Evolutionary conservation across 2,797 vertebrate genomes (phyloP), one percentile per base, ranked within the genome.

Genomic region (Chrysolophus pictus): DNA sequence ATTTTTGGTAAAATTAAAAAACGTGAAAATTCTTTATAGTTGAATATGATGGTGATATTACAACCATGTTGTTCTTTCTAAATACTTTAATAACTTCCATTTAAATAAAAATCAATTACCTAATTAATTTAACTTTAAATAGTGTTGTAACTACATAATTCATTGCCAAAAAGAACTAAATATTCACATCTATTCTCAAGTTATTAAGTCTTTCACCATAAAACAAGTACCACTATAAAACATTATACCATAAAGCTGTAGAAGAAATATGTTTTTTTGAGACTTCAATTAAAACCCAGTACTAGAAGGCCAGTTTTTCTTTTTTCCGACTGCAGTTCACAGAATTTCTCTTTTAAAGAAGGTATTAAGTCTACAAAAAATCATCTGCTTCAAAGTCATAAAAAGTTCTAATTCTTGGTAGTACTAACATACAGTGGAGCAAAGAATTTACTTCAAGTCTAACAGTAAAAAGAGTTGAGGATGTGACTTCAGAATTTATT

Each of bases 21-120:
- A 28, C 29, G 28, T 23, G 10, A 18, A 78, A 92, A 79, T 70
- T 10, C 23, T 68, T 33, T 55, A 33, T 35, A 46, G 49, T 55
- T 29, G 47, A n/a, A 5, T 65, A 37, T 24, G 35, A 42, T n/a
- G 42, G 26, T 26, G 23, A 49, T 70, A 59, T 71, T 91, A 79
- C 5, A 89, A 47, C 14, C 10, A 6, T 65, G 9, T 46, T 81
- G 24, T 26, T 86, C 44, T 90, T 90, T 80, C 41, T 84, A 51
- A 90, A 77, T 33, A 65, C n/a, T 58, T 74, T 19, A 73, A 29
- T 28, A 42, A 11, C 11, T 76, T 84, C 44, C 11, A 87, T 82
- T 92, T 90, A 59, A 91, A 65, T 79, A 39, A 69, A 90, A 86
- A 10, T 86, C 15, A 84, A 81, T 80, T 90, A 80, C 18, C 4